Evolutionary conservation across 2,888 invertebrate species (phyloP).

Genomic region (Cheilosia soror): DNA sequence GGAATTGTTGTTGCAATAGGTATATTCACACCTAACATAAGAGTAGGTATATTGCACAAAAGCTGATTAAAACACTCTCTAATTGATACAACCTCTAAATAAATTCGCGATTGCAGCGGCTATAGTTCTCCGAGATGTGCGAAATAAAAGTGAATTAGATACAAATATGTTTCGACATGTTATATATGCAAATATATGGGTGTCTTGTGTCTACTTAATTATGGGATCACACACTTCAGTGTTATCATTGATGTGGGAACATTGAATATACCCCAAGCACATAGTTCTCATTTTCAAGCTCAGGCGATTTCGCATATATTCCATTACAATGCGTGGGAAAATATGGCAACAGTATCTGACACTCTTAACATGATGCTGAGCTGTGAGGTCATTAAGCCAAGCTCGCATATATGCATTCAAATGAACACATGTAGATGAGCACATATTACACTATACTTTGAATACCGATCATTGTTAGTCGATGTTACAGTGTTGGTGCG

Average conservation of each 20-base stretch:
- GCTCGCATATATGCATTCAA: neutral
- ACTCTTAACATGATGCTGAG: neutral
- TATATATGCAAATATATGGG: constrained; percentile 30
- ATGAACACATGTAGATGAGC: too few relatives aligned
- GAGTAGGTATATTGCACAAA: neutral
- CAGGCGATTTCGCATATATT: neutral
- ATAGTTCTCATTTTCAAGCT: constrained; percentile 26
- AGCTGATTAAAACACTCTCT: neutral
- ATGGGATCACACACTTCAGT: constrained; percentile 27
- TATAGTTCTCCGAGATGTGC: neutral
- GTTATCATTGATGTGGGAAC: constrained; percentile 45
- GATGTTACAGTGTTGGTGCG: too few relatives aligned
- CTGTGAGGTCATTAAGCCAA: neutral
- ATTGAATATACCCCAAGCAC: constrained; percentile 3
- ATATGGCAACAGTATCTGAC: neutral
- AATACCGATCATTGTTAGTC: too few relatives aligned
- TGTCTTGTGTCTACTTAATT: constrained; percentile 10
- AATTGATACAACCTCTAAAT: constrained; percentile 53
- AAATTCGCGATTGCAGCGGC: neutral
- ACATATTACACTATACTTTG: too few relatives aligned
- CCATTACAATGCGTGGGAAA: constrained; percentile 28
- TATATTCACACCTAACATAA: neutral
- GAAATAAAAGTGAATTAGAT: constrained; percentile 24
- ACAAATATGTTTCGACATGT: constrained; percentile 41
- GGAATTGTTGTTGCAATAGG: constrained; percentile 1